A percentile compares a stretch with the other conserved stretches of the same genome.
Conservation (phyloP, 2,888 invertebrate genomes). For the Prenolepis imparis region DNA sequence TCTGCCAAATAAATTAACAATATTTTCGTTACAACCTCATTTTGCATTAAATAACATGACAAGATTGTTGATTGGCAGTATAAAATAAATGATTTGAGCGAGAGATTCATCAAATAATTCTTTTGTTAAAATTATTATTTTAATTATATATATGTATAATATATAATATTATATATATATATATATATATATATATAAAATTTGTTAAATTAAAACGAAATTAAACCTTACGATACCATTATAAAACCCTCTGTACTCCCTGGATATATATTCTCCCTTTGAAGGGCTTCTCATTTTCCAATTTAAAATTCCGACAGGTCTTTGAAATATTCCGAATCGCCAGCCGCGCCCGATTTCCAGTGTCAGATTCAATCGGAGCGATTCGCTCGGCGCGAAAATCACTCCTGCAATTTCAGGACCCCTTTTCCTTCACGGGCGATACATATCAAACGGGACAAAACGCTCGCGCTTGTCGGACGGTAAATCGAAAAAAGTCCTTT, state of each 20-base stretch:
- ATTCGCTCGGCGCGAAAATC: slow-evolving; percentile 19
- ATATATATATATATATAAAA: not conserved
- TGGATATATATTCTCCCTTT: not conserved
- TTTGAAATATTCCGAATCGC: not conserved
- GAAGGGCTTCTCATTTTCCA: not conserved
- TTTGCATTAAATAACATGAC: not conserved
- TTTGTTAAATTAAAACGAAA: not conserved
- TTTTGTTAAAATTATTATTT: not conserved
- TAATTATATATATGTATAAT: not conserved
- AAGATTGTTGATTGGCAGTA: not conserved
- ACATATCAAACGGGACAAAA: slow-evolving; percentile 51
- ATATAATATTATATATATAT: not conserved
- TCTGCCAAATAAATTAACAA: not conserved
- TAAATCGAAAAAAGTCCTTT: slow-evolving; percentile 71
- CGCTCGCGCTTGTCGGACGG: slow-evolving; percentile 55
- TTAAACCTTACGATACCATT: not conserved
- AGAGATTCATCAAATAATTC: not conserved
- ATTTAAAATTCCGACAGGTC: slow-evolving; percentile 7
- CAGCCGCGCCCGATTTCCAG: not conserved
- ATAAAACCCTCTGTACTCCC: not conserved
- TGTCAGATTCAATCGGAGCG: not conserved
- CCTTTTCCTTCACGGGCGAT: not conserved
- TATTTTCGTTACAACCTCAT: not conserved
- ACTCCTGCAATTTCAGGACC: slow-evolving; percentile 9
- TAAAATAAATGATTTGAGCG: not conserved